These are phyloP conservation scores for Tachycineta bicolor DNA, from an alignment of 2,113 vertebrate genomes.

Conservation along the genomic window DNA sequence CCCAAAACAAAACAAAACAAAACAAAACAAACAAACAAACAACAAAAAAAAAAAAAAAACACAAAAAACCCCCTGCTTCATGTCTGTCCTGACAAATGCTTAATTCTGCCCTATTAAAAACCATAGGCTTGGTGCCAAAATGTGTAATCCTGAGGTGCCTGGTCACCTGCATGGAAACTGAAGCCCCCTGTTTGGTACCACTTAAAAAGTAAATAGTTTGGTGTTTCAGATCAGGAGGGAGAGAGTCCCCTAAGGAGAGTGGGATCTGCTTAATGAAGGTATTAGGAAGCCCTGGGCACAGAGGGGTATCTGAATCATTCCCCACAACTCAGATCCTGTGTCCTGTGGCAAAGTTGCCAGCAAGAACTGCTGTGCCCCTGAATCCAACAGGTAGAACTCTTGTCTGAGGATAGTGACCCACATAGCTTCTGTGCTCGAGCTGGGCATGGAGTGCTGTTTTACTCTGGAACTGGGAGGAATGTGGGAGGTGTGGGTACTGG, in stretches of 20 bases:
- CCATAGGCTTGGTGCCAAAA: background rate
- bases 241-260: background rate
- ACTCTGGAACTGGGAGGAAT: background rate
- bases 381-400: background rate
- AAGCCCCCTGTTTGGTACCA: background rate
- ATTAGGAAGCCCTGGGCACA: background rate
- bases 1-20: no score
- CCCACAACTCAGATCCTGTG: background rate
- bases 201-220: background rate
- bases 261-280: background rate
- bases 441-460: background rate
- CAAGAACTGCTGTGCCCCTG: background rate
- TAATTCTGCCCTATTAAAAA: background rate
- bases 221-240: background rate
- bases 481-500: background rate
- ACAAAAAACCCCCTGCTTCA: background rate
- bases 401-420: background rate
- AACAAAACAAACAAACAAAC: background rate
- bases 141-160: background rate
- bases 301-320: background rate
- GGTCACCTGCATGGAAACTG: background rate
- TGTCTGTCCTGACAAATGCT: background rate
- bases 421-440: background rate
- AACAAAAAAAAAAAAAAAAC: background rate
- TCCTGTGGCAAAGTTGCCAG: background rate